Evolutionary conservation across 92 coral and sea anemone genomes (phyloP).

Genomic region (Zoanthus solanderi): DNA sequence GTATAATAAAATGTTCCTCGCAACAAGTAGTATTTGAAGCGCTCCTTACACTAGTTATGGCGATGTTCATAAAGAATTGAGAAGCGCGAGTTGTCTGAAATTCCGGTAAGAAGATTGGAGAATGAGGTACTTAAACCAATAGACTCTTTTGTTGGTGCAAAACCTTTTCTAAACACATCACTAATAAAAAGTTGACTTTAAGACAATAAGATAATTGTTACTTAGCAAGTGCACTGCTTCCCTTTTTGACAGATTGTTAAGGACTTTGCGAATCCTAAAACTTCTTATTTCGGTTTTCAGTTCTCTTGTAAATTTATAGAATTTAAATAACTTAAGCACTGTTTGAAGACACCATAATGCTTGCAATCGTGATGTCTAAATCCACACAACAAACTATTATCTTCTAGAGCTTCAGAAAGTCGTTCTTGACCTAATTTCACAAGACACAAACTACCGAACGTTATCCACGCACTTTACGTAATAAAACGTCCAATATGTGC

Average conservation of each 20-base stretch:
- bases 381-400: neutral
- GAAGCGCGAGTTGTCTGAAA: neutral
- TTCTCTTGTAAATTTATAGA: too few species aligned
- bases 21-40: neutral
- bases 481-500: constrained; percentile 78
- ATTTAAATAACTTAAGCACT: too few species aligned
- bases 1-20: neutral
- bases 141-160: neutral
- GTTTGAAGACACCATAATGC: too few species aligned
- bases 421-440: neutral
- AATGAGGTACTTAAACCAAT: neutral
- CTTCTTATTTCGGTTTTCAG: too few species aligned
- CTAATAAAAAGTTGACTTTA: neutral
- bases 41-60: neutral
- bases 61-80: neutral
- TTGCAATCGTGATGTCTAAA: too few species aligned
- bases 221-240: too few species aligned
- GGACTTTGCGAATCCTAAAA: too few species aligned
- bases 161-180: neutral
- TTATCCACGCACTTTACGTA: constrained; percentile 53
- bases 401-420: neutral
- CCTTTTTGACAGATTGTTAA: too few species aligned
- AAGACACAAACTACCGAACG: neutral
- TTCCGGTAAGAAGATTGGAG: neutral
- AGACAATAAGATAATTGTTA: too few species aligned